Percentiles rank a stretch among this genome's conserved stretches.
phyloP scores from a whole-genome alignment of 1,140 invertebrate genomes.

The Drosophila bocki region DNA sequence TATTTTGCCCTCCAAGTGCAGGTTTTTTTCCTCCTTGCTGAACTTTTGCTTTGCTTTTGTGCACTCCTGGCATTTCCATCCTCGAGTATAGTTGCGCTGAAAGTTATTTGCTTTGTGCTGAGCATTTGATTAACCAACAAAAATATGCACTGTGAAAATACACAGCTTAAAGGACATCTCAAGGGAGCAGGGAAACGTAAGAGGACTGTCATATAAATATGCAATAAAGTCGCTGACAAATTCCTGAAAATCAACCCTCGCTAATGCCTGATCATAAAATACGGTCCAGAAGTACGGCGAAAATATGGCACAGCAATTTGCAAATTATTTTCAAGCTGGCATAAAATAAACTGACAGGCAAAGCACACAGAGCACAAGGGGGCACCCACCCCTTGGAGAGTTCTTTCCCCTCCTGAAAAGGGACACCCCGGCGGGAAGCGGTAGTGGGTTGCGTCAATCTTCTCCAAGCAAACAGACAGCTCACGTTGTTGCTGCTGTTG shows the following conservation, averaged over 20 bases:
- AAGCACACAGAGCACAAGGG: neutral
- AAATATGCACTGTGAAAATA: conserved; percentile 46
- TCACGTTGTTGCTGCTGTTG: conserved; percentile 58
- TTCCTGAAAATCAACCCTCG: conserved; percentile 54
- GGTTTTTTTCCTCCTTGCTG: neutral
- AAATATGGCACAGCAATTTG: conserved; percentile 79
- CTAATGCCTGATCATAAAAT: conserved; percentile 73
- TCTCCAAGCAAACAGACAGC: conserved; percentile 45
- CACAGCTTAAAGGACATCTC: conserved; percentile 13
- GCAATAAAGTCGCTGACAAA: conserved; percentile 45
- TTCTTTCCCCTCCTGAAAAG: neutral
- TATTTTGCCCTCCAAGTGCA: neutral
- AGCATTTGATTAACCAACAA: conserved; percentile 75
- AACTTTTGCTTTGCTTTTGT: conserved; percentile 12
- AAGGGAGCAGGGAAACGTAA: neutral
- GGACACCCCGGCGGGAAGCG: conserved; percentile 7
- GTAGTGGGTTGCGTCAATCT: conserved; percentile 47
- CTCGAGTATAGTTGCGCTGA: conserved; percentile 38
- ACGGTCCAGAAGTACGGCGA: conserved; percentile 40
- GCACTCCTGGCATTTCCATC: conserved; percentile 29
- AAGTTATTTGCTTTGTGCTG: conserved; percentile 59
- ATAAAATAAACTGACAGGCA: conserved; percentile 80
- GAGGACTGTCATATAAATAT: conserved; percentile 56
- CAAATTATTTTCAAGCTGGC: conserved; percentile 81
- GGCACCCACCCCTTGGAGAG: neutral